Evolutionary conservation across 2,888 invertebrate species (phyloP).

Genomic region (Neoscelio sp.): DNA sequence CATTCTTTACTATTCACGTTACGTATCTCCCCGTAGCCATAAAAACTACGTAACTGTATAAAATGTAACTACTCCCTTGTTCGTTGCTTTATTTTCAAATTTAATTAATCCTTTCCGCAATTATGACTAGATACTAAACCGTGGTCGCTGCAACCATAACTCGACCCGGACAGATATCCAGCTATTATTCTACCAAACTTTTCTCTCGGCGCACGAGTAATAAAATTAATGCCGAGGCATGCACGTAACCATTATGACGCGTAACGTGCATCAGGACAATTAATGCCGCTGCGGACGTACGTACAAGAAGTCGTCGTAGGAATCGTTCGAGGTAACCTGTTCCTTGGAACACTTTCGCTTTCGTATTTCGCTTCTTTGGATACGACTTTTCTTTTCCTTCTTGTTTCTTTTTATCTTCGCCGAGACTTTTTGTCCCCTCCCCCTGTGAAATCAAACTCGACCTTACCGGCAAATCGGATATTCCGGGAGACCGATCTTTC

Average conservation of each 20-base stretch:
- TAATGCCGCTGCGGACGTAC: conserved; percentile 35
- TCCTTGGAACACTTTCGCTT: conserved; percentile 60
- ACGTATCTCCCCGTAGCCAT: no score
- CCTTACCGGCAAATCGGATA: not conserved
- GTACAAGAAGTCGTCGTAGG: conserved; percentile 33
- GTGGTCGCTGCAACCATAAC: no score
- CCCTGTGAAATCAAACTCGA: conserved; percentile 17
- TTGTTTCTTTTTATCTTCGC: not conserved
- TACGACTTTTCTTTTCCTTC: conserved; percentile 19
- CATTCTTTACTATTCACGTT: no score
- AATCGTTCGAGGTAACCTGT: conserved; percentile 42
- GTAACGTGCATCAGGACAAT: conserved; percentile 51
- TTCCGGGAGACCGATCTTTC: conserved; percentile 30
- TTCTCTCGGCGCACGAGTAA: no score
- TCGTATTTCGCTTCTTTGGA: conserved; percentile 31
- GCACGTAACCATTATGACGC: conserved; percentile 45
- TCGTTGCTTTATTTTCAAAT: no score
- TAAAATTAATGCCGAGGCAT: conserved; percentile 37
- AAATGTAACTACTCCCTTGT: no score
- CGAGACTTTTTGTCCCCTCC: not conserved
- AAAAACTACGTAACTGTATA: no score
- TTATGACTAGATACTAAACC: no score
- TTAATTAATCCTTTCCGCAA: no score
- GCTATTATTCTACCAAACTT: no score
- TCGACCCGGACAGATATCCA: no score